Evolutionary conservation across 2,888 invertebrate species (phyloP).

Genomic region (Aphodius granarius): DNA sequence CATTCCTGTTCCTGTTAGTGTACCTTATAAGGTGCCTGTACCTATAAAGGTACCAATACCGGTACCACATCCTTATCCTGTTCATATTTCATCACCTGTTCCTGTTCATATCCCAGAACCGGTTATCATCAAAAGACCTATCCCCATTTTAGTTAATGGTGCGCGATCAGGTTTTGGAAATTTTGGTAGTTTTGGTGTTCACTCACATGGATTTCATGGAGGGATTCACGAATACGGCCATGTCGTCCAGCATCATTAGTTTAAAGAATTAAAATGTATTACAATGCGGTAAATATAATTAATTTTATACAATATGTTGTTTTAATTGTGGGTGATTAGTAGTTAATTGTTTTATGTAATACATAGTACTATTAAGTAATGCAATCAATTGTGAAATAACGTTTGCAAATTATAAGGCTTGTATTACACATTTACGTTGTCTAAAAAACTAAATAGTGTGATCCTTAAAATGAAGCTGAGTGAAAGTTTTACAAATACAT

Average conservation of each 20-base stretch:
- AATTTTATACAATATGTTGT: neutral
- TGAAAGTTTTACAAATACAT: neutral
- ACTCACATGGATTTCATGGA: neutral
- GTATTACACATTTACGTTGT: too few relatives aligned
- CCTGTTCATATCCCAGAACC: constrained; percentile 54
- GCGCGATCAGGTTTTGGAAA: neutral
- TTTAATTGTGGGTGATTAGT: neutral
- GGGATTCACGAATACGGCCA: neutral
- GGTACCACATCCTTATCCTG: constrained; percentile 46
- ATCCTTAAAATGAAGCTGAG: neutral
- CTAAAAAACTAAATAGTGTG: too few relatives aligned
- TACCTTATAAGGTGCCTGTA: constrained; percentile 47
- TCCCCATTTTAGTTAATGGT: constrained; percentile 37
- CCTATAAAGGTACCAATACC: constrained; percentile 53
- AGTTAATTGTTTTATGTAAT: too few relatives aligned
- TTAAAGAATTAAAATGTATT: neutral
- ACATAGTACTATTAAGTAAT: too few relatives aligned
- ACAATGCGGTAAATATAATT: neutral
- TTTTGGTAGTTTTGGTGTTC: neutral
- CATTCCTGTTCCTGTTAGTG: constrained; percentile 50
- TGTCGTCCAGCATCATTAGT: neutral
- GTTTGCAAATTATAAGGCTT: too few relatives aligned
- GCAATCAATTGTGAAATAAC: too few relatives aligned
- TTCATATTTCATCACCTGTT: constrained; percentile 52
- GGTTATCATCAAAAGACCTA: constrained; percentile 49